These are phyloP conservation scores for Todiramphus saurophagus DNA, from an alignment of 2,113 vertebrate species.

Conservation along the genomic window DNA sequence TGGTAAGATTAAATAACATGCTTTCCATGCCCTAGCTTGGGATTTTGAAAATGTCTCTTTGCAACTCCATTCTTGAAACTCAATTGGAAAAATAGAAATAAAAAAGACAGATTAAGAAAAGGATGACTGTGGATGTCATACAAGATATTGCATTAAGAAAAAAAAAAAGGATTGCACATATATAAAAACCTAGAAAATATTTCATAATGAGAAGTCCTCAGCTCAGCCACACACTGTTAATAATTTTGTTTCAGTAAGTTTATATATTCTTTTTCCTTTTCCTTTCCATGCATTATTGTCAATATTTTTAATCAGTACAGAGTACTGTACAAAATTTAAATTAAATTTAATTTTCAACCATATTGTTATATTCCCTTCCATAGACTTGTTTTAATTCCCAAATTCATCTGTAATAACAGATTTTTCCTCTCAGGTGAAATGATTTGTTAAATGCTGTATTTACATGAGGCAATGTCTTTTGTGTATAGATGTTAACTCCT, in stretches of 20 bases:
- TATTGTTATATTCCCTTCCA: not conserved
- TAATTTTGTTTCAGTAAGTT: not conserved
- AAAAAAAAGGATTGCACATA: not conserved
- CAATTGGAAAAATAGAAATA: not conserved
- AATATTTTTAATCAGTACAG: not conserved
- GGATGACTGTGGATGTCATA: not conserved
- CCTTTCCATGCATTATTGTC: not conserved
- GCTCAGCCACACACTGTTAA: not conserved
- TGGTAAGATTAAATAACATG: not conserved
- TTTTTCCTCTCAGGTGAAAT: not conserved
- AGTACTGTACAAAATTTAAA: not conserved
- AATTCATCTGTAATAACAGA: not conserved
- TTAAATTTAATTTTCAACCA: not conserved
- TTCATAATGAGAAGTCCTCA: not conserved
- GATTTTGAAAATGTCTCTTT: not conserved
- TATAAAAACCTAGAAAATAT: not conserved
- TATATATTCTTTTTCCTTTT: not conserved
- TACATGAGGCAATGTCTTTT: not conserved
- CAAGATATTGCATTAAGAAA: not conserved
- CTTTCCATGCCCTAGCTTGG: not conserved
- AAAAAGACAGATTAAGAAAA: not conserved
- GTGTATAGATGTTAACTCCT: not conserved
- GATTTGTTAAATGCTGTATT: not conserved
- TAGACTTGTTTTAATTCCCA: not conserved
- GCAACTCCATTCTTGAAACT: not conserved